Evolutionary conservation across 1,140 invertebrate species (phyloP), one percentile per base, ranked within the genome.

Genomic region (Dendroctonus ponderosae): DNA sequence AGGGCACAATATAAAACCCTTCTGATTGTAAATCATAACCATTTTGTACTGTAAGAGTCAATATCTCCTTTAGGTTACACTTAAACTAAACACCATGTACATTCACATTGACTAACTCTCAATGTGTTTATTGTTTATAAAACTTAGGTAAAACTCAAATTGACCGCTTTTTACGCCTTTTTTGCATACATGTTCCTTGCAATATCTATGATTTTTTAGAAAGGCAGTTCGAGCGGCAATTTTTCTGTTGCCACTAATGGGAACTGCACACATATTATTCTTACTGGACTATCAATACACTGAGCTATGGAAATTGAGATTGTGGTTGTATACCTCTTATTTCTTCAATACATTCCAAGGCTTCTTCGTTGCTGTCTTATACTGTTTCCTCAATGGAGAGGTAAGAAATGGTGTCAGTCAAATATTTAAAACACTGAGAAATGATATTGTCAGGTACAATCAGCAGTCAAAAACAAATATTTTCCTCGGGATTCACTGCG

Each of bases 331-430:
- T 76, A 82, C 82, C 0, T 89, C 90, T 0, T 89, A 93, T 74
- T 90, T 93, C 71, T 80, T 95, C 8, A 86, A 86, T 3, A 91
- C 92, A 1, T 94, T 93, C 75, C 91, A 96, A 82, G 93, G 93
- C 4, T 88, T 94, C 66, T 91, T 94, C 73, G 88, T 95, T 38
- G 88, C 91, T 0, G 83, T 89, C 3, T 80, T 95, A 14, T 96
- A 95, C 77, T 96, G 93, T 76, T 94, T 95, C 72, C 79, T 92
- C 40, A 96, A 96, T 73, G 89, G 89, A 56, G 93, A 96, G 86
- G 92, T 94, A 80, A 85, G 67, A 44, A 59, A 44, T 43, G 26
- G 46, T 14, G 11, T 44, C 46, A 38, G 26, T 12, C 26, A 26
- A 26, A 1, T 26, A 26, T 2, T 26, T 26, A 26, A 26, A 26